Base-by-base conservation (phyloP, 2,113 vertebrate genomes). In the Sebastes schlegelii region DNA sequence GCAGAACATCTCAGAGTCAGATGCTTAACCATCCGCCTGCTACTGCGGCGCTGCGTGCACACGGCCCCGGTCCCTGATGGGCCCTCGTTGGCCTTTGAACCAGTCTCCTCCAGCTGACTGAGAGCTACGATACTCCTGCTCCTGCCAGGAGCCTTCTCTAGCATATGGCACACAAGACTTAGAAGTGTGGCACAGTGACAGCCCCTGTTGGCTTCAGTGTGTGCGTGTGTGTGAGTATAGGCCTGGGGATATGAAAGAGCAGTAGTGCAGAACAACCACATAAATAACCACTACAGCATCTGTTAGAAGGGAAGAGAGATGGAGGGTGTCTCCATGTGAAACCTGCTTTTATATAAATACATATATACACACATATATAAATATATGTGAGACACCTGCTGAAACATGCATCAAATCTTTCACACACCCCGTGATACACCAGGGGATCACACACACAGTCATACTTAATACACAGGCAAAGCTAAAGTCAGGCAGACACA, bases 241-340 rank as follows among this genome's bases (percentile, higher is more conserved):
- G 86, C 85, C 80, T 75, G 76, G 66, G 90, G 91, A 89, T 82
- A 84, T 80, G 74, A 68, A 74, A 69, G 88, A 81, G 87, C 83
- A 87, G 79, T 72, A 84, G 89, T 80, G 90, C 89, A 75, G 72
- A 91, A 91, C 85, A 81, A 75, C 70, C 83, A 90, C 86, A 92
- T 92, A 92, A 91, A 92, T 94, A 93, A 91, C 79, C 54, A 88
- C 85, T 54, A 80, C 70, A 74, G 87, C 90, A 92, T 93, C 77
- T 94, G 87, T 86, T 87, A 23, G 77, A 74, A 52, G 55, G 71
- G 70, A 82, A 72, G 68, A 75, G 66, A 71, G 73, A 77, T 12
- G 54, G 78, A 82, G 66, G 63, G 21, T 7, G 55, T 75, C 48
- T 80, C 57, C 26, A 51, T 78, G 65, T 63, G 58, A 80, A 79